Evolutionary conservation across 35 echinoderm and acorn worm species (phyloP).

Genomic region (Nesometra sesokonis): DNA sequence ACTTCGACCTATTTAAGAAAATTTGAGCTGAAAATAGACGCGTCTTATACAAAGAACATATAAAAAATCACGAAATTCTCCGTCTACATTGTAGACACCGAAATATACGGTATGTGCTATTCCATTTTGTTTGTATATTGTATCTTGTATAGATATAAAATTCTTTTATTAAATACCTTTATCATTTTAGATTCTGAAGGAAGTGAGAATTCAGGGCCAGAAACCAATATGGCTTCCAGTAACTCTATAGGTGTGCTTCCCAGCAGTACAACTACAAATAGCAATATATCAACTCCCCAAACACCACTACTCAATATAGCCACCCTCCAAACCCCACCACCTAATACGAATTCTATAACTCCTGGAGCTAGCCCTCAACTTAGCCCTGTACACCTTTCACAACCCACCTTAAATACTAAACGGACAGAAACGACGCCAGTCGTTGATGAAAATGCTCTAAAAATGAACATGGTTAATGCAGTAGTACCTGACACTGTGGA

Average conservation of each 20-base stretch:
- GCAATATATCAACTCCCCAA: background rate
- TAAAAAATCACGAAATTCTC: too few relatives aligned
- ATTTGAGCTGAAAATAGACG: too few relatives aligned
- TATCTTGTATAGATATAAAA: too few relatives aligned
- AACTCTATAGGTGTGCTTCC: background rate
- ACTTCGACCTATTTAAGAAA: too few relatives aligned
- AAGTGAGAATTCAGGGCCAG: constrained; percentile 27
- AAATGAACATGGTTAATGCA: background rate
- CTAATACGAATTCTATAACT: background rate
- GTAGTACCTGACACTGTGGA: background rate
- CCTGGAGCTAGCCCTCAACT: background rate
- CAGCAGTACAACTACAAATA: background rate
- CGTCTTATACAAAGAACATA: too few relatives aligned
- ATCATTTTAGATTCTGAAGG: constrained; percentile 76
- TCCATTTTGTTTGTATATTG: too few relatives aligned
- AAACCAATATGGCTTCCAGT: background rate
- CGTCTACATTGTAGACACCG: too few relatives aligned
- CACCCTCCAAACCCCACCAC: background rate
- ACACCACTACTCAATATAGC: background rate
- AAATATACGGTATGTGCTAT: too few relatives aligned
- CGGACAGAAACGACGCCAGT: background rate
- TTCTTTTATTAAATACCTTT: too few relatives aligned
- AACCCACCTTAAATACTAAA: background rate
- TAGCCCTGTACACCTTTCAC: background rate
- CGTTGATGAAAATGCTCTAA: background rate